A percentile compares a stretch with the other conserved stretches of the same genome.
Evolutionary conservation across 1,140 invertebrate species (phyloP).

Genomic region (Laodelphax striatellus): DNA sequence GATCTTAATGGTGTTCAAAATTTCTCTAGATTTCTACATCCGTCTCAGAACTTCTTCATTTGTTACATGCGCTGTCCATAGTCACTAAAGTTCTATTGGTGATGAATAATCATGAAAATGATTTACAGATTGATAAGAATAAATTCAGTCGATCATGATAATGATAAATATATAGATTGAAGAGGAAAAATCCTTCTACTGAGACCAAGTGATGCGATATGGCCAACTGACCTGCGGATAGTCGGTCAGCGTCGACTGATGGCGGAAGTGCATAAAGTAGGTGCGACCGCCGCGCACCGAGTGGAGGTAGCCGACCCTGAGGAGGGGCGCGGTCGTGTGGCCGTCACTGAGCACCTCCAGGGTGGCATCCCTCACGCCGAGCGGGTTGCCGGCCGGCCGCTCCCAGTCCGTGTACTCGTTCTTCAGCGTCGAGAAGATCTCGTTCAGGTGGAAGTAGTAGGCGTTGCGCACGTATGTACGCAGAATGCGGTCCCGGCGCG

Average conservation of each 20-base stretch:
- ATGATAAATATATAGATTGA: too few species aligned
- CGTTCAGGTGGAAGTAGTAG: constrained; percentile 79
- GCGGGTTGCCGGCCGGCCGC: constrained; percentile 57
- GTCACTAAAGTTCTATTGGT: too few species aligned
- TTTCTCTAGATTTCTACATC: too few species aligned
- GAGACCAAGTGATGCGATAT: too few species aligned
- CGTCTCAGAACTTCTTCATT: too few species aligned
- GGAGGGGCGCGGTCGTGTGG: constrained; percentile 69
- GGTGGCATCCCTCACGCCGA: constrained; percentile 62
- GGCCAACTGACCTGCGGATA: constrained; percentile 53
- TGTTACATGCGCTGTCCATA: too few species aligned
- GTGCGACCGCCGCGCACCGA: constrained; percentile 59
- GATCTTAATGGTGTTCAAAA: too few species aligned
- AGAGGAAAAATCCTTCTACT: too few species aligned
- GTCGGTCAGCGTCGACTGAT: constrained; percentile 59
- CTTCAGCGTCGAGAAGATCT: constrained; percentile 79
- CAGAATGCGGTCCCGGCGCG: constrained; percentile 67
- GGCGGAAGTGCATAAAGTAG: constrained; percentile 81
- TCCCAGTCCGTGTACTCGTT: constrained; percentile 93
- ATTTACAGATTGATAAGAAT: too few species aligned
- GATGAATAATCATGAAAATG: too few species aligned
- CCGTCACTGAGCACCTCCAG: constrained; percentile 73
- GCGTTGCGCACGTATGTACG: constrained; percentile 79
- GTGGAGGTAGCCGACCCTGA: constrained; percentile 68
- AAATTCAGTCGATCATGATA: too few species aligned